Conservation (phyloP, 2,113 vertebrate species). For the Pachyramphus minor region DNA sequence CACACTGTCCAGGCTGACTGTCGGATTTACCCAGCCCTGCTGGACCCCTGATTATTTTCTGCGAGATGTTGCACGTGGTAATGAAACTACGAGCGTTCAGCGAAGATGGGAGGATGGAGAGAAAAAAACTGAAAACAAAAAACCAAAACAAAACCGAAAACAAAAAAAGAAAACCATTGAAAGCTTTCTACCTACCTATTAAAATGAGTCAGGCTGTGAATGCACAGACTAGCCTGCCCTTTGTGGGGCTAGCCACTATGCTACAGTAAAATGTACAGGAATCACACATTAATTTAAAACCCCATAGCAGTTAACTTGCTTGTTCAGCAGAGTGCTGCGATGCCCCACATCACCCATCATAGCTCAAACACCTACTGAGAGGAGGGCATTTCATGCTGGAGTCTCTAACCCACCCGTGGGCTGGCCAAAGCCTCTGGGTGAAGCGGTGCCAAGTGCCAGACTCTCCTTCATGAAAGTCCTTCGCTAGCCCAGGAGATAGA, state of each 20-base stretch:
- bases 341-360: slow-evolving; percentile 25
- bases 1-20: slow-evolving; percentile 35
- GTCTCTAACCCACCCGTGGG: slow-evolving; percentile 51
- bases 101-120: slow-evolving; percentile 22
- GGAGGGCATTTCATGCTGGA: slow-evolving; percentile 69
- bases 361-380: slow-evolving; percentile 66
- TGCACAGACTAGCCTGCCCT: slow-evolving; percentile 63
- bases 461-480: slow-evolving; percentile 59
- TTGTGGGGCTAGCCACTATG: slow-evolving; percentile 72
- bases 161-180: slow-evolving; percentile 37
- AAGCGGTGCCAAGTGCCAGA: slow-evolving; percentile 57
- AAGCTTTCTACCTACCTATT: slow-evolving; percentile 78
- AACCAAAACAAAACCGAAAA: neutral
- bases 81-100: slow-evolving; percentile 65
- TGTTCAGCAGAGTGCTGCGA: slow-evolving; percentile 61
- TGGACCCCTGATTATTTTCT: slow-evolving; percentile 72
- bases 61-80: slow-evolving; percentile 40
- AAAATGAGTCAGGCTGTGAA: slow-evolving; percentile 71
- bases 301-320: slow-evolving; percentile 66
- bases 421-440: slow-evolving; percentile 47
- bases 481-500: slow-evolving; percentile 53
- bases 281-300: slow-evolving; percentile 75
- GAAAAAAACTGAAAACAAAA: neutral
- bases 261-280: slow-evolving; percentile 77
- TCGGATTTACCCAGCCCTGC: slow-evolving; percentile 63